A percentile compares a stretch with the other conserved stretches of the same genome.
Conservation (phyloP, 2,113 vertebrate species). For the Phalacrocorax brasilianus region DNA sequence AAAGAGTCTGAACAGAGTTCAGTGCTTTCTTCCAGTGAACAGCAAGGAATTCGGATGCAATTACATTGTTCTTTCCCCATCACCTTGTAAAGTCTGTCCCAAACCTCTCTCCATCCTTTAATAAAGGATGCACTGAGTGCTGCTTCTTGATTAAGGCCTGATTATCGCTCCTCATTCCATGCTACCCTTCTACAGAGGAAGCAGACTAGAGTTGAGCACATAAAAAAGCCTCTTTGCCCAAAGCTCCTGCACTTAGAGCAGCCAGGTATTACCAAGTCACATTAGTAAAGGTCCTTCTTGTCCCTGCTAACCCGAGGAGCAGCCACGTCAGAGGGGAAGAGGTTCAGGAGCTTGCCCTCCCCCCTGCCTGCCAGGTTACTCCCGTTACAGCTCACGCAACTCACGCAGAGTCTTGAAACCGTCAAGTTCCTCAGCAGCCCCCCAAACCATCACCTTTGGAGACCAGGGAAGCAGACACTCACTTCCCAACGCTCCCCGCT, state of each 20-base stretch:
- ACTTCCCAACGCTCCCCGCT: accelerated
- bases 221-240: too few relatives aligned
- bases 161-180: not conserved
- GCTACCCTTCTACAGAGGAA: not conserved
- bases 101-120: not conserved
- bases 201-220: accelerated
- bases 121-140: not conserved
- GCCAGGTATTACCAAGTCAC: too few relatives aligned
- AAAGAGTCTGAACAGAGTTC: not conserved
- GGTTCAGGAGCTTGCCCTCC: too few relatives aligned
- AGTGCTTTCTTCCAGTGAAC: not conserved
- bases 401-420: not conserved
- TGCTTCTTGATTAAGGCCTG: not conserved
- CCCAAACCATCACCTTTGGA: not conserved
- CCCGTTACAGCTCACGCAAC: too few relatives aligned
- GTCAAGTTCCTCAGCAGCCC: not conserved
- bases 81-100: not conserved
- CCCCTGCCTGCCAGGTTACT: not conserved
- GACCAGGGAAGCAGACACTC: not conserved
- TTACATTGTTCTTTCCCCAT: not conserved
- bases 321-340: not conserved
- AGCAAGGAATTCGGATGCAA: not conserved
- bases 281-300: not conserved
- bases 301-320: not conserved
- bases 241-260: not conserved